Base-by-base conservation (phyloP, 2,888 invertebrate genomes). In the Hydriomena furcata region DNA sequence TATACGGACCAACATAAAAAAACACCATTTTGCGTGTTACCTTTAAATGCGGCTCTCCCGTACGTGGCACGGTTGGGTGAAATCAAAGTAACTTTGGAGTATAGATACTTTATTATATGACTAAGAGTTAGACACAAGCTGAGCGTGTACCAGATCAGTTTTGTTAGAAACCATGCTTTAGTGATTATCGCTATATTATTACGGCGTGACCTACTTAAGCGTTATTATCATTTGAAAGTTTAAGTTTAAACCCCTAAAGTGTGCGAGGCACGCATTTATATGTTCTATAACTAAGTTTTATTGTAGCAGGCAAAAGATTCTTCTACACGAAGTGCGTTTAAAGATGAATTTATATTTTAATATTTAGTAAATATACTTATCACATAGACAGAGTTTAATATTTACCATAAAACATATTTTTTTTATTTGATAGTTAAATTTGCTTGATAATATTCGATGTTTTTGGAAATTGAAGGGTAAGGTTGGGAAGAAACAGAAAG, bases 61-160 rank as follows among this genome's bases (percentile, higher is more conserved):
- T 72, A 67, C 79, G 83, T 75, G 76, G 83, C 84, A 78, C 76
- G 73, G 78, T 71, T 68, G 79, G 87, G 83, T 84, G 84, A 85
- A 89, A 90, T 89, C 75, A 90, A 89, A 88, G 81, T 84, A 79
- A 88, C 84, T 87, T 85, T 87, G 85, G 90, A 88, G 80, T 89
- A 90, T 76, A 88, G 81, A 84, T 86, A 88, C 81, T 89, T 90
- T 89, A 90, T 89, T 90, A n/a, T n/a, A n/a, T n/a, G n/a, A 88
- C 85, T 88, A 88, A 79, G 71, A 61, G 81, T 85, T 79, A 78
- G 75, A 78, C 79, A 81, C 75, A 86, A 87, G 88, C 87, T 31
- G 83, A 75, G 70, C 71, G 60, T 71, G 71, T 68, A 73, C 67
- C 63, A 78, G 68, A 69, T 75, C 68, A 64, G 67, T 68, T 63